A percentile compares a stretch with the other conserved stretches of the same genome.
Evolutionary conservation across 2,888 invertebrate species (phyloP).

Genomic region (Venustoraphidia nigricollis): DNA sequence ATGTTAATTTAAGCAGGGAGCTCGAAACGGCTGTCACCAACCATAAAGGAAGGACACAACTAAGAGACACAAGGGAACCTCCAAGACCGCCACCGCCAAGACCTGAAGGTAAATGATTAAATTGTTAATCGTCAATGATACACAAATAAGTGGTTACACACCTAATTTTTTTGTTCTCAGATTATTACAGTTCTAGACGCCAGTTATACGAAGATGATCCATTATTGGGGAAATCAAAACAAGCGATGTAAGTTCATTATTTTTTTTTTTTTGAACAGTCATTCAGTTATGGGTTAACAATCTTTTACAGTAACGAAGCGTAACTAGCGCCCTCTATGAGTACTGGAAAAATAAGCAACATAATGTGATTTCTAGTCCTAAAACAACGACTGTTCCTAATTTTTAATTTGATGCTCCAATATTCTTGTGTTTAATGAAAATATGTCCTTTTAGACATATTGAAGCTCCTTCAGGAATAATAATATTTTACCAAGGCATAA

Average conservation of each 20-base stretch:
- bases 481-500: too few relatives aligned
- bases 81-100: constrained; percentile 77
- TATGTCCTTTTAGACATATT: too few relatives aligned
- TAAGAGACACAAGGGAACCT: constrained; percentile 33
- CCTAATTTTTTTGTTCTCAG: constrained; percentile 29
- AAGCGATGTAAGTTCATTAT: constrained; percentile 50
- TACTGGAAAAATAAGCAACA: too few relatives aligned
- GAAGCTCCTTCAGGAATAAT: too few relatives aligned
- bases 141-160: neutral
- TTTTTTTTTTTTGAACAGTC: too few relatives aligned
- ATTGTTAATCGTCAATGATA: constrained; percentile 2
- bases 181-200: constrained; percentile 66
- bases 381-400: too few relatives aligned
- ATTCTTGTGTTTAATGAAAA: too few relatives aligned
- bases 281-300: too few relatives aligned
- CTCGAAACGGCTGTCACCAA: constrained; percentile 36
- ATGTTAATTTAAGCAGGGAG: constrained; percentile 41
- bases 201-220: constrained; percentile 74
- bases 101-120: constrained; percentile 49
- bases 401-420: too few relatives aligned
- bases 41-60: constrained; percentile 23
- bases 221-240: constrained; percentile 52
- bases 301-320: too few relatives aligned
- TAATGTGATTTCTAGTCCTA: too few relatives aligned
- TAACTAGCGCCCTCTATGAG: too few relatives aligned